These are phyloP conservation scores for Chaetoderma sp. DNA, from an alignment of 2,888 invertebrate genomes.

Conservation along the genomic window DNA sequence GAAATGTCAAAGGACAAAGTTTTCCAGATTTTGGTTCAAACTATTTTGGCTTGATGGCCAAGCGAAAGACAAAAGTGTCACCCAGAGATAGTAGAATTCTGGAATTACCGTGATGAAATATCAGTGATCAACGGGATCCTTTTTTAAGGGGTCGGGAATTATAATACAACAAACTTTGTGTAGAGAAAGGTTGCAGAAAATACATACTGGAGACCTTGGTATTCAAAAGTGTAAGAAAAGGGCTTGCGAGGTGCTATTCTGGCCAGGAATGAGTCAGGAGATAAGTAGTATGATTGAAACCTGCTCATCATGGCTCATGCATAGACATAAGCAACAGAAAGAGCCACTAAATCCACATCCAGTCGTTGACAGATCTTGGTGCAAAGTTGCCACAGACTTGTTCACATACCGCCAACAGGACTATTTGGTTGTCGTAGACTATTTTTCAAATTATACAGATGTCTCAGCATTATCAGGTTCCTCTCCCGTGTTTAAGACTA, in stretches of 20 bases:
- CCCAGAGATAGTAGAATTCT: not conserved
- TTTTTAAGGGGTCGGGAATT: constrained; percentile 14
- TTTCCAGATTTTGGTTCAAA: not conserved
- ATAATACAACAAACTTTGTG: constrained; percentile 7
- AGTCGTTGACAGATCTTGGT: not conserved
- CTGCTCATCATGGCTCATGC: not conserved
- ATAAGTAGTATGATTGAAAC: not conserved
- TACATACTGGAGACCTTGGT: constrained; percentile 21
- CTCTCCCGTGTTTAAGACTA: too few species aligned
- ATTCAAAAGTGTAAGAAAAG: constrained; percentile 22
- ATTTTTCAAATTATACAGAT: too few species aligned
- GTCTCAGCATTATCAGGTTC: too few species aligned
- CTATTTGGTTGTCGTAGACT: too few species aligned
- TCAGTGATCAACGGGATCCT: not conserved
- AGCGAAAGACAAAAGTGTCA: constrained; percentile 7
- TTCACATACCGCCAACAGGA: too few species aligned
- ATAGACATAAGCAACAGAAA: not conserved
- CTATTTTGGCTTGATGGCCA: constrained; percentile 19
- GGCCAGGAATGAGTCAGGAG: constrained; percentile 9
- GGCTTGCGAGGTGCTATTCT: constrained; percentile 23
- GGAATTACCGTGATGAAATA: constrained; percentile 14
- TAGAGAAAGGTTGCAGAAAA: constrained; percentile 14
- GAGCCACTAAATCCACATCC: not conserved
- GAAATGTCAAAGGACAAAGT: constrained; percentile 10
- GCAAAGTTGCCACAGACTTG: not conserved